Evolutionary conservation across 2,797 vertebrate species (phyloP).

Genomic region (Columba guinea): DNA sequence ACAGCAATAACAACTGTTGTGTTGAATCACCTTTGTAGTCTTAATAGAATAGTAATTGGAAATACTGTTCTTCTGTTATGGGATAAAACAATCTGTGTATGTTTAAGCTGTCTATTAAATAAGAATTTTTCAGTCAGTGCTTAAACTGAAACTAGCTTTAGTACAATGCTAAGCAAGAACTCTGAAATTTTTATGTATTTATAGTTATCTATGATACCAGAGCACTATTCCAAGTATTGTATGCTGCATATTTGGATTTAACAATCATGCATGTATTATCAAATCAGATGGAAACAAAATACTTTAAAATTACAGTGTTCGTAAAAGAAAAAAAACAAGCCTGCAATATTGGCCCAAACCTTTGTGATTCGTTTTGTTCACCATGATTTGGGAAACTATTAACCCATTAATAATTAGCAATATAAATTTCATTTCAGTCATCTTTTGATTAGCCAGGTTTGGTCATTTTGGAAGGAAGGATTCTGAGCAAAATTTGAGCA

Average conservation of each 20-base stretch:
- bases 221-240: background rate
- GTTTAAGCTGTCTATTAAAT: background rate
- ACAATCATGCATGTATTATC: background rate
- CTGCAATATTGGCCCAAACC: background rate
- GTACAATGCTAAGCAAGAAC: background rate
- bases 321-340: background rate
- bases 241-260: background rate
- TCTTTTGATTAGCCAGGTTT: background rate
- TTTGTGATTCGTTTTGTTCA: background rate
- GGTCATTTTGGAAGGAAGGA: background rate
- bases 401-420: background rate
- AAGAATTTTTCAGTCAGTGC: constrained; percentile 3
- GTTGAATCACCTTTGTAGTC: constrained; percentile 11
- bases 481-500: background rate
- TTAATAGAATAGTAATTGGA: constrained; percentile 39
- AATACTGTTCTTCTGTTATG: background rate
- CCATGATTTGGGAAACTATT: background rate
- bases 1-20: constrained; percentile 12
- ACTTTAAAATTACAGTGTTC: background rate
- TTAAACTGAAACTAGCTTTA: constrained; percentile 28
- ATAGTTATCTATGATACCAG: background rate
- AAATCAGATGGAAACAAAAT: background rate
- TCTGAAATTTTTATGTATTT: background rate
- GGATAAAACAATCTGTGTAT: background rate
- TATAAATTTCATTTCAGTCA: background rate